Evolutionary conservation across 2,113 vertebrate species (phyloP).

Genomic region (Emydura subglobosa): DNA sequence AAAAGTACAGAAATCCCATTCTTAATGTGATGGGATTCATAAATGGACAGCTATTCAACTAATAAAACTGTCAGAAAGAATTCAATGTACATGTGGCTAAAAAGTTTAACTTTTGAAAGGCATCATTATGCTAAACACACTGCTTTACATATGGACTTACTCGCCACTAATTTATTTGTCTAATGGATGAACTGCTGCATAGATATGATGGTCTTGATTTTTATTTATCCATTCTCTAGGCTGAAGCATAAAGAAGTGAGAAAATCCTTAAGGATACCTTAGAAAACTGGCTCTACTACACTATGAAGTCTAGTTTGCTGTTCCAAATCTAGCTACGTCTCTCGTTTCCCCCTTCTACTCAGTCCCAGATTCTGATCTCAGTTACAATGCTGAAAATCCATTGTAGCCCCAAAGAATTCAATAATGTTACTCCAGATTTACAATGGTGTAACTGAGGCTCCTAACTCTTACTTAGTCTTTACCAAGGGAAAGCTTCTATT

Average conservation of each 20-base stretch:
- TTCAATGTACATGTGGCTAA: not conserved
- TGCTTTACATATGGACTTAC: not conserved
- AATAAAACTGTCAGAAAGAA: not conserved
- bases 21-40: constrained; percentile 13
- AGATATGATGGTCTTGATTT: not conserved
- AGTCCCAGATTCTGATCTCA: not conserved
- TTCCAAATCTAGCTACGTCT: not conserved
- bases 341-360: fast-evolving
- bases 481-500: not conserved
- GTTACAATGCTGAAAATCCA: no score
- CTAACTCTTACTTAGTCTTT: fast-evolving
- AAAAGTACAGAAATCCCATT: not conserved
- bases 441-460: no score
- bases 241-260: not conserved
- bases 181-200: not conserved
- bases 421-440: fast-evolving
- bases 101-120: not conserved
- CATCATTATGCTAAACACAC: not conserved
- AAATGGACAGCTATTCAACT: constrained; percentile 15
- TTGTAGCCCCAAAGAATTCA: not conserved
- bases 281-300: not conserved
- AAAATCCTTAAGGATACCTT: fast-evolving
- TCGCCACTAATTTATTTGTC: not conserved
- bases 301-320: not conserved
- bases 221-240: not conserved